Base-by-base conservation (phyloP, 2,113 vertebrate genomes). In the Diadophis punctatus region DNA sequence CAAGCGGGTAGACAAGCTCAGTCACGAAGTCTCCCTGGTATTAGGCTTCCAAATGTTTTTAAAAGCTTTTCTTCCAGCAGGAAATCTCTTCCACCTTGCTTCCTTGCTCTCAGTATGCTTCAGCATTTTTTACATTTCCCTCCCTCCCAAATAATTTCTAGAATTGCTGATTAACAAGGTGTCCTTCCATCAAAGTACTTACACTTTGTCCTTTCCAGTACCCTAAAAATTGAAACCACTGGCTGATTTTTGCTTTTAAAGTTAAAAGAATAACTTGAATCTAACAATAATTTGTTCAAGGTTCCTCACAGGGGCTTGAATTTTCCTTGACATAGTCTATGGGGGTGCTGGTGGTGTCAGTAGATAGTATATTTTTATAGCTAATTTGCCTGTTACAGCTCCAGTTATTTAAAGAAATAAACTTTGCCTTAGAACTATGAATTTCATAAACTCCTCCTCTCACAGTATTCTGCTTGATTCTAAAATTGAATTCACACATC, bases 51-150 rank as follows among this genome's bases (percentile, higher is more conserved):
- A 0, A 4, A 87, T 16, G 53, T 84, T 80, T 87, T 46, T 88
- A 86, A 0, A 85, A 91, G 8, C 68, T 56, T 88, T 51, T 90
- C 0, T 0, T 27, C 53, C 88, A 0, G 53, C 95, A 96, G 95
- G 95, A 96, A 97, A 93, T 89, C 93, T 91, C 56, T 92, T 90
- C 80, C 93, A 80, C 52, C 91, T 93, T 95, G 87, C 94, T 90
- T 90, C 60, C 34, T 0, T 0, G 94, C 88, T 92, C 1, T 0
- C 56, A 25, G 48, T 88, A 34, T 87, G n/a, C 93, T 91, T 80
- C 94, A 94, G 94, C 74, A 93, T 89, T 93, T 95, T 94, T 88
- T 94, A 56, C 0, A 92, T n/a, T 96, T 95, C 94, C 94, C 94
- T 80, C 94, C 92, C 94, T 60, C 94, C 93, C 92, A 95, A 95